phyloP scores from a whole-genome alignment of 2,113 vertebrate species.

The Tragelaphus imberbis region DNA sequence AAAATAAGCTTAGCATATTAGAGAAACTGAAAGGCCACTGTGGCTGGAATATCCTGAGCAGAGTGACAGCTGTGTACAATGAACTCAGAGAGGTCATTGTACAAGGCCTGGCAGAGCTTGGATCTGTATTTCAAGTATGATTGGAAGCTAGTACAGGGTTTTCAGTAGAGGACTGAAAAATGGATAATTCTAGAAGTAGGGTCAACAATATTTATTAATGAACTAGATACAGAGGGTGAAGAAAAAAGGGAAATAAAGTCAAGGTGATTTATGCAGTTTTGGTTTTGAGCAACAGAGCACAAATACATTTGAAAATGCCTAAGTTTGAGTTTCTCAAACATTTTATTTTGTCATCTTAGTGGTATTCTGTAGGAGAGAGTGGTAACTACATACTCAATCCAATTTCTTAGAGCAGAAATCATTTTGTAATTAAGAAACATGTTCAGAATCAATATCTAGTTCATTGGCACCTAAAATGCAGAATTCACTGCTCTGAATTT shows the following conservation, averaged over 20 bases:
- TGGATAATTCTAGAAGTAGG: not conserved
- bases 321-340: not conserved
- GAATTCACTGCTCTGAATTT: not conserved
- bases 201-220: not conserved
- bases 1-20: not conserved
- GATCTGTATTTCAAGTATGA: not conserved
- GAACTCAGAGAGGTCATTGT: not conserved
- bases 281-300: not conserved
- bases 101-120: not conserved
- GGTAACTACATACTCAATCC: not conserved
- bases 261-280: not conserved
- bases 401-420: not conserved
- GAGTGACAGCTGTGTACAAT: not conserved
- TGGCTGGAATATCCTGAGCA: not conserved
- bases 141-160: not conserved
- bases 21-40: not conserved
- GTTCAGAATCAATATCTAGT: not conserved
- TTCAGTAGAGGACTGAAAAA: not conserved
- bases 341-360: not conserved
- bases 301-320: not conserved
- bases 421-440: constrained; percentile 10
- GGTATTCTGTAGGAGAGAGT: not conserved
- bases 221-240: not conserved
- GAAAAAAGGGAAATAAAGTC: not conserved
- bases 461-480: not conserved